Evolutionary conservation across 2,797 vertebrate genomes (phyloP).

Genomic region (Huso huso): DNA sequence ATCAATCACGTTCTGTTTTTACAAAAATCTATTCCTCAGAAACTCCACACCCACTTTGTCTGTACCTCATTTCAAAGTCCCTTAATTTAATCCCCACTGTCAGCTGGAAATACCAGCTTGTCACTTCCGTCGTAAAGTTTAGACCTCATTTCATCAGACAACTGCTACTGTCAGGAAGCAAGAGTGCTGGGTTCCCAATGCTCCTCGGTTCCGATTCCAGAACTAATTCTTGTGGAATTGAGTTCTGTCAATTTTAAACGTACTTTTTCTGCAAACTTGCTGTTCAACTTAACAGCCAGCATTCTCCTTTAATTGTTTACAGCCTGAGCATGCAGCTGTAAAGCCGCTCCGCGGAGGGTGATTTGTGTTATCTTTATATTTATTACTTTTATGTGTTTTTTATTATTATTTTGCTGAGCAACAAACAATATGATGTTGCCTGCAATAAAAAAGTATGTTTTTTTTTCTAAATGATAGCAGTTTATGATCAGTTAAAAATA

Average conservation of each 20-base stretch:
- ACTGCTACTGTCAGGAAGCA: neutral
- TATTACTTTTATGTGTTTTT: neutral
- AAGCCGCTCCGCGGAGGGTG: neutral
- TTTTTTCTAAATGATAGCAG: too few species aligned
- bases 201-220: neutral
- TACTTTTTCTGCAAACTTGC: neutral
- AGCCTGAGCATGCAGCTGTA: neutral
- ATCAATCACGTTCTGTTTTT: too few species aligned
- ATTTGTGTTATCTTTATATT: neutral
- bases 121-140: neutral
- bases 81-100: neutral
- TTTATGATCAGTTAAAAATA: too few species aligned
- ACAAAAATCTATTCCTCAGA: too few species aligned
- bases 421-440: too few species aligned
- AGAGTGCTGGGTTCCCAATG: neutral
- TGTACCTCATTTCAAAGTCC: neutral
- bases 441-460: too few species aligned
- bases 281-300: neutral
- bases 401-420: neutral
- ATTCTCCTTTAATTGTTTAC: neutral
- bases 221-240: conserved; percentile 2
- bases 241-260: neutral
- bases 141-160: neutral
- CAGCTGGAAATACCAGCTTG: neutral
- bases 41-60: too few species aligned